Conservation (phyloP, 2,797 vertebrate genomes). For the Microctenopoma steveboyesi region DNA sequence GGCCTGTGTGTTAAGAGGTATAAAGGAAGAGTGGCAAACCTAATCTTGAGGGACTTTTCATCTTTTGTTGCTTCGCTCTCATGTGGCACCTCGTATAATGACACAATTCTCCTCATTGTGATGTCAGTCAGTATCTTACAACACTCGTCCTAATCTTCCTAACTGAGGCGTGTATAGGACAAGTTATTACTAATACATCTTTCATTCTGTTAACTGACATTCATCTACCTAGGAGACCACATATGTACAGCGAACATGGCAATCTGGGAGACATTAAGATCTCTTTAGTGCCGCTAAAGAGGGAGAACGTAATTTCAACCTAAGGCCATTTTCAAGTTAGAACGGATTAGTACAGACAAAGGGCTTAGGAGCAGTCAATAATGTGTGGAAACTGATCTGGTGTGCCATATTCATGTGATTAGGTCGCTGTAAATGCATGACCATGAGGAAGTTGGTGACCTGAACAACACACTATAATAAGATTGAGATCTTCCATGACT, state of each 20-base stretch:
- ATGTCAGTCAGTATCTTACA: constrained; percentile 14
- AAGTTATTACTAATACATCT: not conserved
- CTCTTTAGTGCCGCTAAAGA: constrained; percentile 4
- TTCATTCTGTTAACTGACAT: not conserved
- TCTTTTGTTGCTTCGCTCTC: not conserved
- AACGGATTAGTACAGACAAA: constrained; percentile 9
- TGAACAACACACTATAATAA: not conserved
- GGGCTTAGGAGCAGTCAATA: constrained; percentile 10
- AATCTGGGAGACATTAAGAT: constrained; percentile 10
- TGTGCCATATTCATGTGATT: constrained; percentile 34
- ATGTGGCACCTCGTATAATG: not conserved
- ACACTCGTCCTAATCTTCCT: constrained; percentile 5
- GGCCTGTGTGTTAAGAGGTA: not conserved
- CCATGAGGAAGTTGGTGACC: constrained; percentile 24
- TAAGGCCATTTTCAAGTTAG: constrained; percentile 31
- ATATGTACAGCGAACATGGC: constrained; percentile 2
- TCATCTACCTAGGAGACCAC: constrained; percentile 9
- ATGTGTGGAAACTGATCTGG: constrained; percentile 16
- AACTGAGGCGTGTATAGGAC: not conserved
- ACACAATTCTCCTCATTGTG: not conserved
- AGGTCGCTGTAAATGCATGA: constrained; percentile 14
- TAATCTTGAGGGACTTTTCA: not conserved
- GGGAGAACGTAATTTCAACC: constrained; percentile 13
- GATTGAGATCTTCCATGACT: not conserved
- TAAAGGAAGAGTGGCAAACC: not conserved